Base-by-base conservation (phyloP, 2,888 invertebrate species). In the Drosophila formosana region DNA sequence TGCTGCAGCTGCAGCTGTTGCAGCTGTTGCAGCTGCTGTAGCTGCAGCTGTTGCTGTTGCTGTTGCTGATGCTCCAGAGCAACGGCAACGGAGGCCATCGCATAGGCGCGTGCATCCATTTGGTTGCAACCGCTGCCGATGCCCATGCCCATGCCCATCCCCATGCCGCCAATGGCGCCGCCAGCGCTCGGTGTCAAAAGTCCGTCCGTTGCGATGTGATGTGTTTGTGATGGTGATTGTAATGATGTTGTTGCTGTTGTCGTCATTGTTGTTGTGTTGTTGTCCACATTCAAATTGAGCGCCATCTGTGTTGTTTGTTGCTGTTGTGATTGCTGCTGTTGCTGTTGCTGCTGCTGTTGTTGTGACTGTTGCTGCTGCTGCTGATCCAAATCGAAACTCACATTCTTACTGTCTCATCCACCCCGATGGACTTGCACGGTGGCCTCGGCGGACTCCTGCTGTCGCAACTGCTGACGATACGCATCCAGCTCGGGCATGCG, bases 401-500 rank as follows among this genome's bases (percentile, higher is more conserved):
- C 91, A 91, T 91, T 92, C 85, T 89, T 91, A 90, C 91, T 91
- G 81, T 92, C 88, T 92, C 91, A 92, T 91, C 92, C 92, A 91
- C 91, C 92, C 89, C 91, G 89, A 75, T 92, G 92, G 64, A 92
- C 91, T 58, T 91, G 92, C 56, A 92, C 96, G 76, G 89, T 91
- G 92, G 97, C 96, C 75, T 96, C 96, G 84, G 96, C 94, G 68
- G 97, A 97, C 93, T 97, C 97, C 92, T 97, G 97, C 92, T 97
- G 97, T 92, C 97, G 96, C 88, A 97, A 94, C 85, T 96, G 95
- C 91, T 96, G 96, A 89, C 97, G 96, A 92, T 97, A 98, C 82
- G 96, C 97, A 92, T 97, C 96, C 88, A 98, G 93, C 92, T 97
- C 97, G 91, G 97, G 97, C 91, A 98, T 96, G 68, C 97, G 94